Base-by-base conservation (phyloP, 53 echinoderm and acorn worm species). In the Antedon mediterranea region DNA sequence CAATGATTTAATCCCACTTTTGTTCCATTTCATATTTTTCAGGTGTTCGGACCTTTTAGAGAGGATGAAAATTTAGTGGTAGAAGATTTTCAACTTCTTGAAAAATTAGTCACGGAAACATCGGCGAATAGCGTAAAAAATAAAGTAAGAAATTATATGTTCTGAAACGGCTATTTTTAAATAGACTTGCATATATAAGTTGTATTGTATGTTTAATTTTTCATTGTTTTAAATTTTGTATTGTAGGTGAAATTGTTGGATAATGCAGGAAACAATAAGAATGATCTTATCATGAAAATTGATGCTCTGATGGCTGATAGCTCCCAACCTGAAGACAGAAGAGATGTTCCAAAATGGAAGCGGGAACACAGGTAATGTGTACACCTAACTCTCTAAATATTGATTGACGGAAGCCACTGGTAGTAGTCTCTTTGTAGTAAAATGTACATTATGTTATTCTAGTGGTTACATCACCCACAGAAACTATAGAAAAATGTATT, bases 311-410 rank as follows among this genome's bases (percentile, higher is more conserved):
- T 95, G 43, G 87, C 91, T 33, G 83, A 88, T 23, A 92, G 77
- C 71, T 72, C 87, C 41, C 83, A 87, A 34, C 83, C 89, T 32
- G 95, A 95, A 57, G 71, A 70, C 28, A 88, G 95, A 74, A 89
- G 82, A 75, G 95, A 95, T 28, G 79, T 89, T 30, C 75, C 79
- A 73, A 78, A 81, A 75, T 82, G 85, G 83, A 82, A 84, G 29
- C 80, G 87, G 32, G 87, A 91, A 78, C 89, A 89, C 82, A 95
- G 95, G 95, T 95, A n/a, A n/a, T n/a, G n/a, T n/a, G n/a, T n/a
- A 15, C 76, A 11, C 37, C 37, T n/a, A n/a, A n/a, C n/a, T n/a
- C n/a, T 11, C 11, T 37, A 6, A 37, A 37, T 37, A 6, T 37
- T 4, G 11, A 37, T 4, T 37, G 11, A 37, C 37, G 4, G 37